Base-by-base conservation (phyloP, 2,888 invertebrate species). In the Archips xylosteana region DNA sequence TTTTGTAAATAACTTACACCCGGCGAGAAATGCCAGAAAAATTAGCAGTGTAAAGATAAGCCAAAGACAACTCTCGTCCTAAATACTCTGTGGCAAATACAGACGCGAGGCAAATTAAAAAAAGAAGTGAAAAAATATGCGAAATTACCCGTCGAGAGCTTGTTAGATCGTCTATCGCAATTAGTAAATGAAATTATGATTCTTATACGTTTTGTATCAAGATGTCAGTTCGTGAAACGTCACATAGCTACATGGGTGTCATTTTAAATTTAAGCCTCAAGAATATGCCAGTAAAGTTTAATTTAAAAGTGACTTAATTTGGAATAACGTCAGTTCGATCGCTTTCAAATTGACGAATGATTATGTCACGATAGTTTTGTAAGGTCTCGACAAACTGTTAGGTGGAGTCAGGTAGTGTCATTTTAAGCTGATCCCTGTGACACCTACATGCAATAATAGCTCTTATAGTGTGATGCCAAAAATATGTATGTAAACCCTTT, bases 301-400 rank as follows among this genome's bases (percentile, higher is more conserved):
- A 54, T 2, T 54, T 32, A 3, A 57, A 57, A 57, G 12, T 3
- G 23, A 57, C 39, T 63, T 15, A 54, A 70, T 57, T 57, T 34
- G 8, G 15, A 23, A 6, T 54, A 54, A 54, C 1, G 54, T 23
- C 54, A 1, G 54, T 63, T 54, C 57, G 63, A 45, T 42, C 32
- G n/a, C 32, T 63, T 23, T 4, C 23, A 9, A 57, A 57, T 63
- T 57, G 57, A 63, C 45, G 54, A 70, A 63, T 45, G 63, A 70
- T 62, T 62, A 3, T 57, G 70, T 63, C 63, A 23, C 57, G 63
- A 45, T 34, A 15, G 54, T 13, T 23, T 32, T 57, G 57, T 39
- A 57, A 57, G 32, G 15, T 12, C 9, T 32, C 57, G 3, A 32
- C 57, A 57, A 57, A 54, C 8, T 49, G n/a, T 49, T 49, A n/a